A percentile compares a stretch with the other conserved stretches of the same genome.
These are phyloP conservation scores for Trichonephila clavipes DNA, from an alignment of 1,140 invertebrate genomes.

Conservation along the genomic window DNA sequence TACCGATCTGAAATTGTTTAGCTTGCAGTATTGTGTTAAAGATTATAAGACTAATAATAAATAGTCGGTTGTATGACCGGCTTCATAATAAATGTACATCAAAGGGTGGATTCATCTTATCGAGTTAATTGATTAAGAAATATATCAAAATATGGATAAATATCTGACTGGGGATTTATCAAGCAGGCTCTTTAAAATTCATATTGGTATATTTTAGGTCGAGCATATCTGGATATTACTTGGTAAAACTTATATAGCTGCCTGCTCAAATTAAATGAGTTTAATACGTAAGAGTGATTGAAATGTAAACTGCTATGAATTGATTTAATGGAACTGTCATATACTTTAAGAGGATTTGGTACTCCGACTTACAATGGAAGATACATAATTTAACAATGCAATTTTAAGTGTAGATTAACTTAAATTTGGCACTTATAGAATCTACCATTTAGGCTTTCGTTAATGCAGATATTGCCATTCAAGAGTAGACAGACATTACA, in stretches of 20 bases:
- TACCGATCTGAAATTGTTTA: slow-evolving; percentile 4
- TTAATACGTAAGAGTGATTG: not conserved
- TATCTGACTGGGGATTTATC: slow-evolving; percentile 13
- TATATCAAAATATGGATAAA: slow-evolving; percentile 17
- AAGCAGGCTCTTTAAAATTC: not conserved
- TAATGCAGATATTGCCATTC: too few relatives aligned
- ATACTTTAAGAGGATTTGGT: too few relatives aligned
- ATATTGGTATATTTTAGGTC: not conserved
- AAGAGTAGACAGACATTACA: too few relatives aligned
- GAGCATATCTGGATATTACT: not conserved
- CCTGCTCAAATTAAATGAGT: not conserved
- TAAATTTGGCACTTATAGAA: too few relatives aligned
- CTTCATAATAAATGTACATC: slow-evolving; percentile 22
- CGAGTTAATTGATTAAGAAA: slow-evolving; percentile 19
- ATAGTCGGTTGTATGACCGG: not conserved
- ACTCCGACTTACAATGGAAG: too few relatives aligned
- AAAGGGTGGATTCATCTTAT: slow-evolving; percentile 20
- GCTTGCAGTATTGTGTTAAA: slow-evolving; percentile 1
- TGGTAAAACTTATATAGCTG: not conserved
- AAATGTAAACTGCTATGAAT: too few relatives aligned
- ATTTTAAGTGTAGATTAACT: too few relatives aligned
- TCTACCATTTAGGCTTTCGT: too few relatives aligned
- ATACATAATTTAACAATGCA: too few relatives aligned
- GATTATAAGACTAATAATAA: slow-evolving; percentile 22
- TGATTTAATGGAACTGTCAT: too few relatives aligned